These are phyloP conservation scores for Lasioglossum pauxillum DNA, from an alignment of 2,888 invertebrate species.

Conservation along the genomic window DNA sequence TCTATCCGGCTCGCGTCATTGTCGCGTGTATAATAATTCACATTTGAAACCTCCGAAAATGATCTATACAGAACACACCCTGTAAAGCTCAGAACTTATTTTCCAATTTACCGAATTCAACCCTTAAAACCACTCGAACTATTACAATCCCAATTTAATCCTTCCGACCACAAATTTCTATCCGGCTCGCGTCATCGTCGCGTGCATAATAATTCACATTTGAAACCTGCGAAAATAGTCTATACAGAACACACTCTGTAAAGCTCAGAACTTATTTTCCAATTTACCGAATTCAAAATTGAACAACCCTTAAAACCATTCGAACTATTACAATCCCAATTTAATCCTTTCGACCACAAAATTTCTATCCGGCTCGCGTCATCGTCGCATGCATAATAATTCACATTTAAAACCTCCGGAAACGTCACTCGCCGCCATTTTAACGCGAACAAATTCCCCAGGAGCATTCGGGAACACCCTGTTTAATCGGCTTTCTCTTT, in stretches of 20 bases:
- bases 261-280: background rate
- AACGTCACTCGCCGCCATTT: background rate
- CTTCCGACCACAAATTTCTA: too few relatives aligned
- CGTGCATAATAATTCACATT: background rate
- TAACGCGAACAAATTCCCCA: background rate
- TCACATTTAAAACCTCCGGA: background rate
- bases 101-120: background rate
- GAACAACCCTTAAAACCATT: too few relatives aligned
- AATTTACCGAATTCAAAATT: too few relatives aligned
- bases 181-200: background rate
- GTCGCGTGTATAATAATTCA: background rate
- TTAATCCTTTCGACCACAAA: too few relatives aligned
- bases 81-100: background rate
- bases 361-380: too few relatives aligned
- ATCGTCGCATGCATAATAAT: too few relatives aligned
- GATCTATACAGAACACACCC: background rate
- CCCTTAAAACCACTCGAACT: too few relatives aligned
- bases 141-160: too few relatives aligned
- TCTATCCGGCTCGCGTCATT: background rate
- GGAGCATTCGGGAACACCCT: background rate
- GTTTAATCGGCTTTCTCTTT: conserved; percentile 57
- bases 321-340: too few relatives aligned
- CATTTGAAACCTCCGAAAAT: background rate
- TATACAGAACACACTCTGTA: background rate
- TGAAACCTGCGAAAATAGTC: background rate